Conservation (phyloP, 2,113 vertebrate species). For the Tychaedon coryphoeus region DNA sequence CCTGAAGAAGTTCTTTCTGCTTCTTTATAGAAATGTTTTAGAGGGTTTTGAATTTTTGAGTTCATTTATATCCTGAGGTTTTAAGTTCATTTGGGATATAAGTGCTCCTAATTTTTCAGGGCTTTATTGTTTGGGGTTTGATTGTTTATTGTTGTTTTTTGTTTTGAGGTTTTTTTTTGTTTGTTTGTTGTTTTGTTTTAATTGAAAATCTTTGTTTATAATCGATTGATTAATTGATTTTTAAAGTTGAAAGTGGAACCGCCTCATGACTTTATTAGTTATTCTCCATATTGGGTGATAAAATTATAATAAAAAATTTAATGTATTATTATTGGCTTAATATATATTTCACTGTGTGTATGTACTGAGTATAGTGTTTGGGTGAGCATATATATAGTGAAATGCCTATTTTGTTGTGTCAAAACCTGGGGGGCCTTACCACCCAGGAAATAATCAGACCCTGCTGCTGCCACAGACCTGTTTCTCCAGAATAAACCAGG, state of each 20-base stretch:
- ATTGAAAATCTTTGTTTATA: not conserved
- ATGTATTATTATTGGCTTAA: not conserved
- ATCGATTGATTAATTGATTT: not conserved
- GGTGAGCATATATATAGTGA: not conserved
- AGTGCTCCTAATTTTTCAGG: not conserved
- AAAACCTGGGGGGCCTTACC: not conserved
- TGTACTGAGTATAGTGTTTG: not conserved
- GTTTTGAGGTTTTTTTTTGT: no score
- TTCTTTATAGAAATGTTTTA: not conserved
- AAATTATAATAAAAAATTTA: not conserved
- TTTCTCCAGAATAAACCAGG: not conserved
- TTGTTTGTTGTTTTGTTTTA: accelerated
- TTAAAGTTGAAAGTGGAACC: not conserved
- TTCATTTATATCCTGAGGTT: not conserved
- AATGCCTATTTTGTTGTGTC: not conserved
- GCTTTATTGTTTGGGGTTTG: not conserved
- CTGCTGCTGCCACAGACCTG: accelerated
- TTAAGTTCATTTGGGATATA: not conserved
- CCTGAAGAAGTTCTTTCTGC: not conserved
- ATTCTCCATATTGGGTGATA: not conserved
- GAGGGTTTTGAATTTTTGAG: not conserved
- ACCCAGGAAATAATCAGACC: not conserved
- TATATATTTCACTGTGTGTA: not conserved
- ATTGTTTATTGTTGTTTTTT: not conserved
- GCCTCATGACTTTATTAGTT: not conserved